Conservation (phyloP, 2,113 vertebrate species). For the Hiodon tergisus region DNA sequence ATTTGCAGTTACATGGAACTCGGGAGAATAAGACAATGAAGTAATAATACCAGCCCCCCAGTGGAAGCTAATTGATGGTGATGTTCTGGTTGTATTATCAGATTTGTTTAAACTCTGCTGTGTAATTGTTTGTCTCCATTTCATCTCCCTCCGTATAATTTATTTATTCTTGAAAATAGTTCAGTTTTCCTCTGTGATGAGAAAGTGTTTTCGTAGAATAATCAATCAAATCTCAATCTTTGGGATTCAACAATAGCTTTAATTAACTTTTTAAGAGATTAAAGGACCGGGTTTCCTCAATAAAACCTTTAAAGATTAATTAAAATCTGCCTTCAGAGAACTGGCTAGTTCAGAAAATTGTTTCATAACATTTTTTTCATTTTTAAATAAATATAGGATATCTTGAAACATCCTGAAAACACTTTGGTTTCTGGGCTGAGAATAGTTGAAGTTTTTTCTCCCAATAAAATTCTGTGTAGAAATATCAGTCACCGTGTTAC, state of each 20-base stretch:
- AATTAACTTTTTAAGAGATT: slow-evolving; percentile 20
- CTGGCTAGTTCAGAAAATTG: neutral
- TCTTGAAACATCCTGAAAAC: neutral
- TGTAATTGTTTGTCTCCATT: neutral
- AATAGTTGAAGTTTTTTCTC: too few relatives aligned
- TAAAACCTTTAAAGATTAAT: slow-evolving; percentile 15
- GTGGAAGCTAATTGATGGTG: neutral
- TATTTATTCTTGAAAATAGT: slow-evolving; percentile 17
- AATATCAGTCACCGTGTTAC: neutral
- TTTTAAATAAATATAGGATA: neutral
- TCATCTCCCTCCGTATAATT: neutral
- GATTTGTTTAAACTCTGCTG: slow-evolving; percentile 8
- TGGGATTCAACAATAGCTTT: slow-evolving; percentile 15
- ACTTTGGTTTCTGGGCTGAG: neutral
- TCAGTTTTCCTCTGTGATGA: neutral
- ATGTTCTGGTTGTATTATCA: neutral
- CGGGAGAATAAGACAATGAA: slow-evolving; percentile 55
- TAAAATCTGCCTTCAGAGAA: slow-evolving; percentile 9
- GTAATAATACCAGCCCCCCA: slow-evolving; percentile 42
- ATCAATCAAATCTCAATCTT: slow-evolving; percentile 21
- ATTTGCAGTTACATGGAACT: slow-evolving; percentile 58
- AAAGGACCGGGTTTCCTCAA: neutral
- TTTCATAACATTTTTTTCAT: slow-evolving; percentile 4
- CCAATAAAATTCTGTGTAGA: too few relatives aligned
- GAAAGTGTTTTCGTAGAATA: neutral